phyloP scores from a whole-genome alignment of 2,888 invertebrate species.

The Amblyteles armatorius region DNA sequence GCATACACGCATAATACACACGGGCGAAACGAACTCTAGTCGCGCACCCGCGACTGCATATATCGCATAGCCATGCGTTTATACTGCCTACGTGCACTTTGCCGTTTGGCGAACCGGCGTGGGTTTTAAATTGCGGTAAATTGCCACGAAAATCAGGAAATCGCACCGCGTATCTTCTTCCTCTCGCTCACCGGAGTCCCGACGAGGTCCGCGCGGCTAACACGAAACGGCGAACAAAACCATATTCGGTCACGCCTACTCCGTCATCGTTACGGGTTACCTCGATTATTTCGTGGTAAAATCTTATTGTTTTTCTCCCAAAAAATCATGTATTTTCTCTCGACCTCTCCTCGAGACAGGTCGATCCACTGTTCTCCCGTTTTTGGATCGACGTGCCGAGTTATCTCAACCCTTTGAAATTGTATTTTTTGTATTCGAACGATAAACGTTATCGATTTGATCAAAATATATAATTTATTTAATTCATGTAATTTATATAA shows the following conservation, averaged over 20 bases:
- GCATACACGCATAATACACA: slow-evolving; percentile 9
- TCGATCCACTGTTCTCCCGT: too few relatives aligned
- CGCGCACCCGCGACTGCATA: slow-evolving; percentile 57
- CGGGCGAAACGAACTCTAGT: slow-evolving; percentile 35
- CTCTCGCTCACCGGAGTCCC: slow-evolving; percentile 37
- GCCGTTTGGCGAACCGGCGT: slow-evolving; percentile 74
- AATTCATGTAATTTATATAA: too few relatives aligned
- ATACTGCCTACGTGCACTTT: slow-evolving; percentile 78
- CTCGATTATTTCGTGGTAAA: neutral
- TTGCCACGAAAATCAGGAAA: slow-evolving; percentile 82
- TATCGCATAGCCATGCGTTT: slow-evolving; percentile 65
- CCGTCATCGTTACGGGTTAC: slow-evolving; percentile 11
- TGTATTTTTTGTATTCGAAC: neutral
- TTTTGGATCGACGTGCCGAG: too few relatives aligned
- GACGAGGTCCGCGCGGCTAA: slow-evolving; percentile 34
- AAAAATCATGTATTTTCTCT: too few relatives aligned
- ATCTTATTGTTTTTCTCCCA: too few relatives aligned
- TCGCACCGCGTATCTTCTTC: slow-evolving; percentile 70
- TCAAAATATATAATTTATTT: neutral
- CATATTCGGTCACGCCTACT: slow-evolving; percentile 63
- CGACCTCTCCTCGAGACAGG: too few relatives aligned
- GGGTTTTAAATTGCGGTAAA: slow-evolving; percentile 81
- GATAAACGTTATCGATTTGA: neutral
- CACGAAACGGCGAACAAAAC: slow-evolving; percentile 46
- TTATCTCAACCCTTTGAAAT: neutral